A percentile compares a stretch with the other conserved stretches of the same genome.
phyloP scores from a whole-genome alignment of 2,888 invertebrate species.

The Cheilosia vernalis region DNA sequence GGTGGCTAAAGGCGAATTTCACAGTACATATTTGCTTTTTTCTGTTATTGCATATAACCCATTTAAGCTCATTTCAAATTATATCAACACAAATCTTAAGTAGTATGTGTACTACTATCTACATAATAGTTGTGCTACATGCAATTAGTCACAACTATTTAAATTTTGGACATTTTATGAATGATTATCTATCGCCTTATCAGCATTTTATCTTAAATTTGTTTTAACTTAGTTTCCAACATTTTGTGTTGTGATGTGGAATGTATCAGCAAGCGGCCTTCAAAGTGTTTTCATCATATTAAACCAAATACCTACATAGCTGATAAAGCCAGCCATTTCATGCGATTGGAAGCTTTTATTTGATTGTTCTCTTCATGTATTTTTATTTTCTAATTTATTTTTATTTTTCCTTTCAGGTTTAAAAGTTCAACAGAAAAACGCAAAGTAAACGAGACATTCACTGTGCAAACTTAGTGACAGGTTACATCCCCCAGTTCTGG shows the following conservation, averaged over 20 bases:
- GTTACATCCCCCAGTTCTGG: slow-evolving; percentile 1
- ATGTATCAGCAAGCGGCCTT: slow-evolving; percentile 35
- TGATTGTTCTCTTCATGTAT: background rate
- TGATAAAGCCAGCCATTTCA: slow-evolving; percentile 5
- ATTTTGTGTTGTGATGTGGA: background rate
- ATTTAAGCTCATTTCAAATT: too few relatives aligned
- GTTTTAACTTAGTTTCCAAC: slow-evolving; percentile 16
- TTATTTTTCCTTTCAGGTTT: slow-evolving; percentile 47
- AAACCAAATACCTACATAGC: background rate
- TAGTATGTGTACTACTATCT: too few relatives aligned
- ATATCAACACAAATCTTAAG: too few relatives aligned
- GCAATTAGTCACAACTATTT: background rate
- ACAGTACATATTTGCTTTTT: too few relatives aligned
- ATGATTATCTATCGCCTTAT: slow-evolving; percentile 24
- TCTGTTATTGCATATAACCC: too few relatives aligned
- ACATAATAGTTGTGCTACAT: too few relatives aligned
- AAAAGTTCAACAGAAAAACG: slow-evolving; percentile 20
- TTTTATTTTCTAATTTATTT: background rate
- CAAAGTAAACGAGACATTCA: slow-evolving; percentile 29
- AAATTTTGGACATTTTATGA: background rate
- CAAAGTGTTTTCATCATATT: slow-evolving; percentile 23
- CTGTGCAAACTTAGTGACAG: slow-evolving; percentile 39
- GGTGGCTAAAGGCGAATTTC: too few relatives aligned
- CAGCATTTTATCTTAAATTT: slow-evolving; percentile 16
- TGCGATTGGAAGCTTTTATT: background rate